Percentiles rank a stretch among this genome's conserved stretches.
phyloP scores from a whole-genome alignment of 2,113 vertebrate species.

The Ascaphus truei region DNA sequence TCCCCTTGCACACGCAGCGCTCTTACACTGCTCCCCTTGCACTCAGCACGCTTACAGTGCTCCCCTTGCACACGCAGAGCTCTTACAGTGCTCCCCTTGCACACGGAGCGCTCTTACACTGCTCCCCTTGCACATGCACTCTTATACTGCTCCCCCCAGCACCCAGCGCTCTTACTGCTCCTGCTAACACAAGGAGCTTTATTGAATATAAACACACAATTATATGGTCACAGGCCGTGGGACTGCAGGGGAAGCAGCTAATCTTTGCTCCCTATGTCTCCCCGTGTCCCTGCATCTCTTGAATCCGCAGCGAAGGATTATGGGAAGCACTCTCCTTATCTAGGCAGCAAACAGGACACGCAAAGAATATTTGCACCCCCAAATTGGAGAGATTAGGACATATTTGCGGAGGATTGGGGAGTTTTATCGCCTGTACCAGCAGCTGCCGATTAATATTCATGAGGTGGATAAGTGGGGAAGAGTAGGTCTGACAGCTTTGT shows the following conservation, averaged over 20 bases:
- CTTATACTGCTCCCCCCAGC: neutral
- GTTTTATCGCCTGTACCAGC: slow-evolving; percentile 82
- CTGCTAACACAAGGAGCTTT: slow-evolving; percentile 7
- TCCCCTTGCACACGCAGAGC: too few species aligned
- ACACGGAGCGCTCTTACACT: too few species aligned
- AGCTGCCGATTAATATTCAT: slow-evolving; percentile 99
- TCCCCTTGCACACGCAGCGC: too few species aligned
- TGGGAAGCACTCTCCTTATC: slow-evolving; percentile 96
- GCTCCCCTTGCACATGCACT: too few species aligned
- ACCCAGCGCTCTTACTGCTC: neutral
- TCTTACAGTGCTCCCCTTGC: too few species aligned
- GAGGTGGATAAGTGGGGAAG: slow-evolving; percentile 77
- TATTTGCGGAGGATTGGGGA: slow-evolving; percentile 99
- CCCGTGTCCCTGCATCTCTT: slow-evolving; percentile 86
- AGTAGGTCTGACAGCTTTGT: slow-evolving; percentile 71
- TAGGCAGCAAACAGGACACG: slow-evolving; percentile 98
- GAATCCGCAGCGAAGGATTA: slow-evolving; percentile 99
- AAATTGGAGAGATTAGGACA: slow-evolving; percentile 99
- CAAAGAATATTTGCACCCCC: slow-evolving; percentile 99
- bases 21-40: too few species aligned
- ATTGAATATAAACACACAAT: slow-evolving; percentile 33
- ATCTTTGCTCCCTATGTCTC: slow-evolving; percentile 76
- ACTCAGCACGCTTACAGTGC: too few species aligned
- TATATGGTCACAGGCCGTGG: slow-evolving; percentile 29
- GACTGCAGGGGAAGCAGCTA: slow-evolving; percentile 28